Percentiles rank a stretch among this genome's conserved stretches.
These are phyloP conservation scores for Eugnorisma glareosa DNA, from an alignment of 2,888 invertebrate genomes.

Conservation along the genomic window DNA sequence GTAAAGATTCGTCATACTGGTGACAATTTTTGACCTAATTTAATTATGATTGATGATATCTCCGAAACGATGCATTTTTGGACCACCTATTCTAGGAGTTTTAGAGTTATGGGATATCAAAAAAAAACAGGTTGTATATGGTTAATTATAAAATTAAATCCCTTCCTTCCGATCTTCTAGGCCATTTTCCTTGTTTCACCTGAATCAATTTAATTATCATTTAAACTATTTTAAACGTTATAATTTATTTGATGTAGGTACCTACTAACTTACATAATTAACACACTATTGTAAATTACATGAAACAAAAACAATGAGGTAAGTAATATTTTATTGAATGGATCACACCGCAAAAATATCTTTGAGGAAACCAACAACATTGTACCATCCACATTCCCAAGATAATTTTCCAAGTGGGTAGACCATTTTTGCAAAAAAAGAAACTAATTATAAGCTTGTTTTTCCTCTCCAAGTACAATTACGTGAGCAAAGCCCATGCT, in stretches of 20 bases:
- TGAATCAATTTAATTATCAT: neutral
- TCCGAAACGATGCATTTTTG: too few species aligned
- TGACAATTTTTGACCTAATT: too few species aligned
- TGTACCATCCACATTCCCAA: neutral
- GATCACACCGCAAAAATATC: neutral
- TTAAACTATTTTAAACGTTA: neutral
- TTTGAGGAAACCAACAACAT: slow-evolving; percentile 20
- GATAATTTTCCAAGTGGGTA: slow-evolving; percentile 8
- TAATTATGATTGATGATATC: too few species aligned
- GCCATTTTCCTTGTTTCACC: neutral
- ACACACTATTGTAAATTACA: neutral
- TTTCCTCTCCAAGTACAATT: slow-evolving; percentile 2
- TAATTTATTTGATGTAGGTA: neutral
- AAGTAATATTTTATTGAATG: slow-evolving; percentile 3
- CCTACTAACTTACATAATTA: too few species aligned
- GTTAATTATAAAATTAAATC: neutral
- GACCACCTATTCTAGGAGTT: too few species aligned
- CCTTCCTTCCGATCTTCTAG: neutral
- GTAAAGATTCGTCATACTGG: too few species aligned
- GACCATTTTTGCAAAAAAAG: neutral
- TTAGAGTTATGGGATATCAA: too few species aligned
- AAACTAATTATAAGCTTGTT: neutral
- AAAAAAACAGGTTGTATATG: too few species aligned
- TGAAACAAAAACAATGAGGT: neutral
- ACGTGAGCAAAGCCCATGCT: slow-evolving; percentile 19